Base-by-base conservation (phyloP, 2,888 invertebrate species). In the Andrena bucephala region DNA sequence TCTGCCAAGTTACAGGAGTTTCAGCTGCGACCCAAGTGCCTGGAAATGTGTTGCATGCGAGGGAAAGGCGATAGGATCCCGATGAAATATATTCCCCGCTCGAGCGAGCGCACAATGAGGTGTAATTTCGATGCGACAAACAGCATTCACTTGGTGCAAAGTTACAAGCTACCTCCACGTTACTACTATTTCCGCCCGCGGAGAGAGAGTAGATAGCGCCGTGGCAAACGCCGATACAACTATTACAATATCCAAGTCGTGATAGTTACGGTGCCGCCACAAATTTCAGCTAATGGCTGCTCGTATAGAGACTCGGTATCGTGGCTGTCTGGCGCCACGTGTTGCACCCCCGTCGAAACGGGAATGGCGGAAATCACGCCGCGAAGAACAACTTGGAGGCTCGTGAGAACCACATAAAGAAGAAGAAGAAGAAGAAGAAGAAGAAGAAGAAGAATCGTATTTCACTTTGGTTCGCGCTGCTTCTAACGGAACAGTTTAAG, bases 201-300 rank as follows among this genome's bases (percentile, higher is more conserved):
- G 52, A 62, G 54, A 62, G 54, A 10, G 27, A 27, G 60, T 27
- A 48, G 78, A 72, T 67, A 78, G 20, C 48, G 54, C 27, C 33
- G 24, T 1, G 36, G 48, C 36, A 50, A 71, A 62, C 62, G 67
- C 33, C 65, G 81, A 82, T 81, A 81, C 62, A 80, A 82, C 81
- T 81, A 80, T 80, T 74, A 70, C 81, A 70, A 80, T 81, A 81
- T 69, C 69, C 73, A 74, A 74, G 69, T 70, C 73, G 73, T 27
- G 73, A 71, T 71, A 69, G 82, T 75, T 82, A 82, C 66, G 60
- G 54, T n/a, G 29, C 5, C 36, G 70, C 42, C 59, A 74, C 74
- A 82, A 82, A 82, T 82, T 82, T 74, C 81, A 24, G 74, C 62
- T 80, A 80, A 82, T 81, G 52, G 81, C 66, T 27, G 71, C 50